Evolutionary conservation across 2,888 invertebrate genomes (phyloP).

Genomic region (Volucella bombylans): DNA sequence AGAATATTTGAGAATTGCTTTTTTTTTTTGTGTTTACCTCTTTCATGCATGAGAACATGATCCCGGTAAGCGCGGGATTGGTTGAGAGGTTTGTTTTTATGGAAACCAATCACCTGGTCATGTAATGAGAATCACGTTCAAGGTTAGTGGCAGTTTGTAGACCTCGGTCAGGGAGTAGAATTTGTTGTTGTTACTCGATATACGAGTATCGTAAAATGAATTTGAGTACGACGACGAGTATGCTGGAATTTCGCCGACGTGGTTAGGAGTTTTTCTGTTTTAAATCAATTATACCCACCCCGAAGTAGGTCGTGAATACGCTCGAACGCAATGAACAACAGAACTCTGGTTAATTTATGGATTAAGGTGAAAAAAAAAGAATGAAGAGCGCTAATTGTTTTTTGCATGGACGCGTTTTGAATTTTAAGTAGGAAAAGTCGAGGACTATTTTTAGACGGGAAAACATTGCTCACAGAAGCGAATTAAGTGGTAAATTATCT

Average conservation of each 20-base stretch:
- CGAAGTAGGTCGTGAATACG: conserved; percentile 31
- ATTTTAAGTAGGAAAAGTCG: neutral
- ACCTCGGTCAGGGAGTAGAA: conserved; percentile 25
- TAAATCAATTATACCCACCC: conserved; percentile 24
- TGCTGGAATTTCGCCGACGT: conserved; percentile 39
- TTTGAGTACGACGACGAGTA: conserved; percentile 3
- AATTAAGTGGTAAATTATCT: no score
- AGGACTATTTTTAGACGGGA: neutral
- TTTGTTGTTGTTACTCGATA: no score
- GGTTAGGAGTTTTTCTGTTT: neutral
- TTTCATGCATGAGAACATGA: neutral
- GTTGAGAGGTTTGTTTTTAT: neutral
- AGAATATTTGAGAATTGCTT: neutral
- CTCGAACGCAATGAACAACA: conserved; percentile 11
- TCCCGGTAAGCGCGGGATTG: neutral
- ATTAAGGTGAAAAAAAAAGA: neutral
- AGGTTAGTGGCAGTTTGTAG: conserved; percentile 33
- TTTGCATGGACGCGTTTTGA: neutral
- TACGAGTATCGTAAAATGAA: neutral
- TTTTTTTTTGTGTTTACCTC: no score
- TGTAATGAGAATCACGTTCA: conserved; percentile 63
- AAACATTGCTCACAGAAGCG: no score
- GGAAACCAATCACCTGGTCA: conserved; percentile 26
- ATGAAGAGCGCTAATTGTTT: neutral
- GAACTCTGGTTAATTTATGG: neutral